These are phyloP conservation scores for Aptenodytes forsteri DNA, from an alignment of 2,113 vertebrate species.

Conservation along the genomic window DNA sequence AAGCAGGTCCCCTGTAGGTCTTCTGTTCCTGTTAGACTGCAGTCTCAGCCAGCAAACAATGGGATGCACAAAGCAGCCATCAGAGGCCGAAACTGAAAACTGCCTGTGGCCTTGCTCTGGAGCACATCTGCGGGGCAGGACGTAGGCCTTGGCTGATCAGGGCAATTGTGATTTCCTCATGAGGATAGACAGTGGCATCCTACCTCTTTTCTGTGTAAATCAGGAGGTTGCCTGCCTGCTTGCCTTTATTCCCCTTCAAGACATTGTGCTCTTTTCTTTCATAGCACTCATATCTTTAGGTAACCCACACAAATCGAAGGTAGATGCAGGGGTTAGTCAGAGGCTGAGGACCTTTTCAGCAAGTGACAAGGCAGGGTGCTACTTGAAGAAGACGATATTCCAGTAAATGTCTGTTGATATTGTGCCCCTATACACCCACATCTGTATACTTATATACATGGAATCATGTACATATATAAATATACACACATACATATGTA, in stretches of 20 bases:
- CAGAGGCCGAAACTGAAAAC: background rate
- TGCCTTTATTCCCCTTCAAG: background rate
- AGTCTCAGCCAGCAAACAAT: background rate
- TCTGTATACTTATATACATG: background rate
- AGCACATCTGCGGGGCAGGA: background rate
- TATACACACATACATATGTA: background rate
- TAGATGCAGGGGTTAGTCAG: background rate
- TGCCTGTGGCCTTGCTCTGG: rapidly evolving
- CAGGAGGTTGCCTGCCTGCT: background rate
- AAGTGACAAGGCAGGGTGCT: background rate
- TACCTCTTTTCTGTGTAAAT: background rate
- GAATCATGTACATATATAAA: background rate
- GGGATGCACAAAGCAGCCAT: background rate
- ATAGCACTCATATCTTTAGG: background rate
- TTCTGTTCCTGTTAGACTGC: background rate
- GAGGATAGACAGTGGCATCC: background rate
- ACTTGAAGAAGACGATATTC: background rate
- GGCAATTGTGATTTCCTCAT: background rate
- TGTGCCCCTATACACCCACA: background rate
- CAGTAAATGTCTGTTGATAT: background rate
- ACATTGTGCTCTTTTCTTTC: background rate
- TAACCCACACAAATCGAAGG: background rate
- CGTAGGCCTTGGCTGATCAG: background rate
- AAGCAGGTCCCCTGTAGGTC: background rate
- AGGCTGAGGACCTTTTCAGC: background rate